Percentiles rank a stretch among this genome's conserved stretches.
Conservation (phyloP, 2,113 vertebrate genomes). For the Anoura caudifer region DNA sequence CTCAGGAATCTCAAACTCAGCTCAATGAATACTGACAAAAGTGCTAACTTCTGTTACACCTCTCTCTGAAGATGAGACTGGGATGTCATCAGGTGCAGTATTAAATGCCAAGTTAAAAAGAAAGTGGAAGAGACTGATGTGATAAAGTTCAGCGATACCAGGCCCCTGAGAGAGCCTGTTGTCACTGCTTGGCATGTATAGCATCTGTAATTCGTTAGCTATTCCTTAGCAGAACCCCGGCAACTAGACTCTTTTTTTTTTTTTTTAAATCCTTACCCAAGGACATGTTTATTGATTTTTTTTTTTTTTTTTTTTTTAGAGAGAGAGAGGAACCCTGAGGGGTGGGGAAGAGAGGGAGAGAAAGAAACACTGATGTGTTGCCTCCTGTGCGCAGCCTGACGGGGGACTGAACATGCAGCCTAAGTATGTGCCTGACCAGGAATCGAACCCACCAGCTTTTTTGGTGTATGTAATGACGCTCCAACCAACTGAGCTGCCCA, state of each 20-base stretch:
- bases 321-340: too few relatives aligned
- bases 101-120: conserved; percentile 18
- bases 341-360: too few relatives aligned
- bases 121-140: neutral
- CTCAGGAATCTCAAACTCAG: conserved; percentile 6
- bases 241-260: neutral
- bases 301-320: too few relatives aligned
- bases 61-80: neutral
- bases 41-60: conserved; percentile 50
- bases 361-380: too few relatives aligned
- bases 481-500: too few relatives aligned
- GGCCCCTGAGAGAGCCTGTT: neutral
- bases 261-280: neutral
- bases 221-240: neutral
- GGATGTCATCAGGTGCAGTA: conserved; percentile 14
- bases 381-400: too few relatives aligned
- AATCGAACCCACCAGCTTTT: too few relatives aligned
- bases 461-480: too few relatives aligned
- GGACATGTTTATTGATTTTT: too few relatives aligned
- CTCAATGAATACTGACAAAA: conserved; percentile 52
- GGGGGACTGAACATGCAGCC: too few relatives aligned
- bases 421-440: too few relatives aligned
- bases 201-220: conserved; percentile 25
- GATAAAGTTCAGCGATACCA: neutral
- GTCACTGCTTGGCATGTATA: neutral